Base-by-base conservation (phyloP, 2,888 invertebrate genomes). In the Matsumyia berberina region DNA sequence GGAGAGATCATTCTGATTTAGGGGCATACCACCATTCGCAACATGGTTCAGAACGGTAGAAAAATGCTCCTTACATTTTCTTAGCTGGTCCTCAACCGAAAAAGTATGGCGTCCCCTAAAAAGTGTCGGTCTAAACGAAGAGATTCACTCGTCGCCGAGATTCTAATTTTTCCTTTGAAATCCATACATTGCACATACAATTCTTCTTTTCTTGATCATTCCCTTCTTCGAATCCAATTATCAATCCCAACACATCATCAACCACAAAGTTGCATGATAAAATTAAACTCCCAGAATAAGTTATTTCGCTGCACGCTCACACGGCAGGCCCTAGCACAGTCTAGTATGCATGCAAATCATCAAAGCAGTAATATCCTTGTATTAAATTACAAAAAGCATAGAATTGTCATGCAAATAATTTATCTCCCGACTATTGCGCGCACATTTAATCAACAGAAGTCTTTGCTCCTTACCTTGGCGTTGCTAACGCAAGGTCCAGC, bases 381-480 rank as follows among this genome's bases (percentile, higher is more conserved):
- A 83, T 79, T 51, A 62, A 83, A 64, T 62, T 83, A 83, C 83
- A 73, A 79, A 83, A 78, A 55, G 55, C 79, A 73, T 73, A 73
- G 67, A 69, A 83, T 78, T 79, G 83, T 83, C 79, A 78, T 78
- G 73, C 73, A 60, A 62, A 83, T 83, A 83, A 83, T 73, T 79
- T 83, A 83, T 83, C 83, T 79, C 42, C 46, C 39, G 19, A 49
- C 72, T 77, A 77, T 72, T 72, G 77, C 31, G 66, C 53, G 66
- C 64, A 53, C 72, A 82, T 67, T 82, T 82, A 53, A 78, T 64
- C 70, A 55, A 57, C 64, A 35, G 57, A 69, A 69, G 62, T 55
- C 62, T 69, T 37, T 58, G 39, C 33, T 46, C 55, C 24, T 42
- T 15, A 53, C 53, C 67, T 44, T 67, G 66, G 9, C 66, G 12